Conservation (phyloP, 2,888 invertebrate genomes). For the Eristalinus aeneus region DNA sequence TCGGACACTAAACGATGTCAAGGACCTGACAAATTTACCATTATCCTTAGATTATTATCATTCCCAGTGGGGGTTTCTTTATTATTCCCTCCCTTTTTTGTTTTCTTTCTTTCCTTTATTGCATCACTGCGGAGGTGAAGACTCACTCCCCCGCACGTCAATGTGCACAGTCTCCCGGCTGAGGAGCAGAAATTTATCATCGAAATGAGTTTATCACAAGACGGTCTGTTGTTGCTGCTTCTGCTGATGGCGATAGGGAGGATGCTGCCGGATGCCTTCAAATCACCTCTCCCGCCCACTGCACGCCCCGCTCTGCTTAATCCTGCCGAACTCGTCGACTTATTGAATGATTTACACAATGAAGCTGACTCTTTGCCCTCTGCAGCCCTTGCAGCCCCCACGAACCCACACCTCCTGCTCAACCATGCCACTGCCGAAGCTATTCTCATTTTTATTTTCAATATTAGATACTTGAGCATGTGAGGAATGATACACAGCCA, state of each 20-base stretch:
- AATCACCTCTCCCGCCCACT: not conserved
- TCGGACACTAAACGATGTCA: conserved; percentile 52
- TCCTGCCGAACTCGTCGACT: conserved; percentile 51
- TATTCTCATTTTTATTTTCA: conserved; percentile 44
- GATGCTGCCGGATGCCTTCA: not conserved
- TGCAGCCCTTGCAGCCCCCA: not conserved
- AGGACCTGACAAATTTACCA: conserved; percentile 49
- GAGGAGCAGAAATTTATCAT: conserved; percentile 47
- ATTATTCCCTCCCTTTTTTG: not conserved
- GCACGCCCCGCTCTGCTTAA: conserved; percentile 7
- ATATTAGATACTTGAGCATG: conserved; percentile 51
- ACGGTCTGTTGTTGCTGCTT: conserved; percentile 4
- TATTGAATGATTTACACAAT: conserved; percentile 64
- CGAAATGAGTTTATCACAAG: conserved; percentile 46
- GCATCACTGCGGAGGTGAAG: not conserved
- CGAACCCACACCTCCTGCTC: not conserved
- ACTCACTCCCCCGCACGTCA: not conserved
- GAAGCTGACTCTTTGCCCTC: conserved; percentile 13
- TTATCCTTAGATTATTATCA: conserved; percentile 46
- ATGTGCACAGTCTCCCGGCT: conserved; percentile 14
- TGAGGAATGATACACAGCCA: conserved; percentile 17
- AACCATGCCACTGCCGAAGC: conserved; percentile 10
- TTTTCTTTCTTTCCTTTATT: conserved; percentile 24
- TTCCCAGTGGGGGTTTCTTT: conserved; percentile 12
- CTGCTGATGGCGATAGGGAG: not conserved